Evolutionary conservation across 2,797 vertebrate genomes (phyloP).

Genomic region (Xiphophorus birchmanni): DNA sequence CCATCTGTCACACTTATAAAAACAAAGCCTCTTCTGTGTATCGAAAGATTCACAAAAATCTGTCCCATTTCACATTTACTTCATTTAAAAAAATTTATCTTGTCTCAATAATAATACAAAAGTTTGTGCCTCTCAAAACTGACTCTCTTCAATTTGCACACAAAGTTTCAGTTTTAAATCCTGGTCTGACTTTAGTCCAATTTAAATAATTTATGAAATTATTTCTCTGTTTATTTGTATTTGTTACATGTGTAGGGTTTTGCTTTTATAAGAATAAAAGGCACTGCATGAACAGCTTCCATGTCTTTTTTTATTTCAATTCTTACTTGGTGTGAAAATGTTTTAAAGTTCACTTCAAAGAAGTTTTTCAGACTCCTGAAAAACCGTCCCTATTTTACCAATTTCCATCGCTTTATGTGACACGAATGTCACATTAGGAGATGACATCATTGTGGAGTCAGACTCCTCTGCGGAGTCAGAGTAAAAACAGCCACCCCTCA

Average conservation of each 20-base stretch:
- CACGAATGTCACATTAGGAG: not conserved
- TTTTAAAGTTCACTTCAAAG: not conserved
- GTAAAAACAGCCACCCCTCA: conserved; percentile 20
- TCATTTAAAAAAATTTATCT: not conserved
- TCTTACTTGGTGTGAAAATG: not conserved
- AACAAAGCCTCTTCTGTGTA: not conserved
- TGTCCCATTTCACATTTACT: not conserved
- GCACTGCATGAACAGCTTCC: not conserved
- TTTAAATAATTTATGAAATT: not conserved
- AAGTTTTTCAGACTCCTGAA: not conserved
- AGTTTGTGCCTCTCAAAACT: not conserved
- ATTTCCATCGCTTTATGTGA: not conserved
- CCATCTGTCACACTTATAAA: not conserved
- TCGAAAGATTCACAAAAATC: not conserved
- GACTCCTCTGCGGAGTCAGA: conserved; percentile 12
- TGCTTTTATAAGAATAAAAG: not conserved
- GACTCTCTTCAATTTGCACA: not conserved
- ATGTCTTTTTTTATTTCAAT: not conserved
- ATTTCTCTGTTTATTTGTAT: not conserved
- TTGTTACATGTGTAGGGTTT: not conserved
- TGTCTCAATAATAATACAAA: not conserved
- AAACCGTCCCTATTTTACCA: not conserved
- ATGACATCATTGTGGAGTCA: conserved; percentile 6
- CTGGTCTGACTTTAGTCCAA: not conserved
- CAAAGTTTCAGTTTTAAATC: not conserved